Percentiles rank a stretch among this genome's conserved stretches.
These are phyloP conservation scores for Drosophila paucipuncta DNA, from an alignment of 2,888 invertebrate species.

Conservation along the genomic window DNA sequence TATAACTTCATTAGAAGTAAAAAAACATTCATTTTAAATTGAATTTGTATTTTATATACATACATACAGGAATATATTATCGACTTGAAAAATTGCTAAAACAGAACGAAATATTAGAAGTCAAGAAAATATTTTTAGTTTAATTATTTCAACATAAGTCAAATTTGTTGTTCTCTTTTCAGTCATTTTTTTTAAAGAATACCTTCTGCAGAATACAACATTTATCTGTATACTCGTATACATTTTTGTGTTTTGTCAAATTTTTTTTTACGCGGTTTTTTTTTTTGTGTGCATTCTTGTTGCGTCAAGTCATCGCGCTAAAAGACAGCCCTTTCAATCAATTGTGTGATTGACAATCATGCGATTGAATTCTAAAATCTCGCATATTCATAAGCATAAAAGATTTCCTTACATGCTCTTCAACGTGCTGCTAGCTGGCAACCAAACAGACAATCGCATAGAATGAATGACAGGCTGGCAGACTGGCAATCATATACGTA, in stretches of 20 bases:
- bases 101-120: not conserved
- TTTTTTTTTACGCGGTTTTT: not conserved
- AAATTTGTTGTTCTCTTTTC: not conserved
- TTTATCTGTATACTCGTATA: not conserved
- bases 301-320: slow-evolving; percentile 13
- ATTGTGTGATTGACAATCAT: slow-evolving; percentile 60
- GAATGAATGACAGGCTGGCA: slow-evolving; percentile 22
- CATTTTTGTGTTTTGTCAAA: not conserved
- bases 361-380: slow-evolving; percentile 50
- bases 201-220: not conserved
- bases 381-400: slow-evolving; percentile 76
- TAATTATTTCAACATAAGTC: not conserved
- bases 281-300: slow-evolving; percentile 9
- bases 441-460: slow-evolving; percentile 61
- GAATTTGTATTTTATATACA: not conserved
- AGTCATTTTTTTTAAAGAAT: not conserved
- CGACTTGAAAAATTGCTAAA: too few relatives aligned
- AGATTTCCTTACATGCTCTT: slow-evolving; percentile 47
- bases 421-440: slow-evolving; percentile 47
- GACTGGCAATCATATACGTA: slow-evolving; percentile 10
- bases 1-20: not conserved
- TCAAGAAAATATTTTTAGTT: not conserved
- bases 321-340: slow-evolving; percentile 58
- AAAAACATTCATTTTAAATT: not conserved
- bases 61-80: too few relatives aligned